Percentiles rank a stretch among this genome's conserved stretches.
Conservation (phyloP, 2,888 invertebrate genomes). For the Busseola fusca region DNA sequence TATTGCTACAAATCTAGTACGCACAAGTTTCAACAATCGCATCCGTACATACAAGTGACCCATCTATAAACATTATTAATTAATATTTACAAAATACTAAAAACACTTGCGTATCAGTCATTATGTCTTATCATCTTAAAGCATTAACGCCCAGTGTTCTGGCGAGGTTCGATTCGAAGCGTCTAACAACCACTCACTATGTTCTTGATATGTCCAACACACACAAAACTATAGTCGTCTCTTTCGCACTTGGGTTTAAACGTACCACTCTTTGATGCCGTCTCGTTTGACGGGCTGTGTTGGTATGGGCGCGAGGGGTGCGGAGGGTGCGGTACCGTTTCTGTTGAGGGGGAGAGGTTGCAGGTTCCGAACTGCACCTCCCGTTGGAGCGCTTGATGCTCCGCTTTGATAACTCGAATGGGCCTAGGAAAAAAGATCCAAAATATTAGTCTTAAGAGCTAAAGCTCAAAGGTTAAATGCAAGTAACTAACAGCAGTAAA, state of each 20-base stretch:
- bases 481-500: neutral
- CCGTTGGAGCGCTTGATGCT: constrained; percentile 83
- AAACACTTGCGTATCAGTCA: constrained; percentile 87
- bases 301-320: constrained; percentile 88
- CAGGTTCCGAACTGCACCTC: constrained; percentile 86
- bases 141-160: constrained; percentile 65
- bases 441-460: neutral
- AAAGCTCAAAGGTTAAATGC: neutral
- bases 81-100: constrained; percentile 85
- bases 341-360: constrained; percentile 83
- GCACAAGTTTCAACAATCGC: constrained; percentile 68
- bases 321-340: constrained; percentile 77
- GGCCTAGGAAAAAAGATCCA: constrained; percentile 69
- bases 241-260: constrained; percentile 85
- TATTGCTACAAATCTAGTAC: constrained; percentile 50
- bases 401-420: constrained; percentile 86
- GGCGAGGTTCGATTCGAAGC: constrained; percentile 57
- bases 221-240: constrained; percentile 37
- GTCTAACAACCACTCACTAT: constrained; percentile 61
- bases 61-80: constrained; percentile 76
- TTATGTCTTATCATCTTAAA: constrained; percentile 73
- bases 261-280: constrained; percentile 99
- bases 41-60: constrained; percentile 79
- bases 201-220: constrained; percentile 60
- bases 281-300: constrained; percentile 92